Evolutionary conservation across 2,113 vertebrate genomes (phyloP), one percentile per base, ranked within the genome.

Genomic region (Rynchops niger): DNA sequence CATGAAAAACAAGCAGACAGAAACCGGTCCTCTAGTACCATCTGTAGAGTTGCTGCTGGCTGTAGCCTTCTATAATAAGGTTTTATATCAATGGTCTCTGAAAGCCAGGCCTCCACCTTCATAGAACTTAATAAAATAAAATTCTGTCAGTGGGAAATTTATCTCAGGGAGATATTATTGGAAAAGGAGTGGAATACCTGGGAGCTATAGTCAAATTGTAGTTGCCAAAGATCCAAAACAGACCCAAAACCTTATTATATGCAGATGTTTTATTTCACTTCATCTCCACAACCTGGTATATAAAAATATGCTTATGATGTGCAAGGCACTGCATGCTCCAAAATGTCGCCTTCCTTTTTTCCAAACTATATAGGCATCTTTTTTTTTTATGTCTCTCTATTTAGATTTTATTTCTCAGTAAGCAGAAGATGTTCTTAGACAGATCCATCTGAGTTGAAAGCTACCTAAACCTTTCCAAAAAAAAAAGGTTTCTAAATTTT

Each of bases 201-300:
- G 61, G 53, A 93, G 58, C 74, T 52, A 74, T 15, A 91, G 43
- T 79, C 23, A 53, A 80, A 85, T 16, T 53, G 16, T 26, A 59
- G 29, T 10, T 93, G 85, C 45, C 3, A 3, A 88, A 93, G 88
- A 94, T 86, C 53, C 71, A 82, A 85, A 84, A 1, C 66, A 96
- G 93, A 94, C 32, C 15, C 27, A 72, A 72, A 65, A 50, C 30
- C 65, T 95, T 82, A 90, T 82, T 92, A 45, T 32, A 89, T 32
- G 8, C 42, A 70, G 89, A 77, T 96, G 88, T 66, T 95, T 95
- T 52, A 66, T 90, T 94, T 92, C 42, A 90, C 23, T 80, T 85
- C n/a, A 87, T 82, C 69, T 62, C 69, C 32, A 45, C 61, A 76
- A 53, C 30, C 43, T 70, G 62, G 58, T 89, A 61, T 36, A 85